Conservation (phyloP, 2,113 vertebrate genomes). For the Columba janthina region DNA sequence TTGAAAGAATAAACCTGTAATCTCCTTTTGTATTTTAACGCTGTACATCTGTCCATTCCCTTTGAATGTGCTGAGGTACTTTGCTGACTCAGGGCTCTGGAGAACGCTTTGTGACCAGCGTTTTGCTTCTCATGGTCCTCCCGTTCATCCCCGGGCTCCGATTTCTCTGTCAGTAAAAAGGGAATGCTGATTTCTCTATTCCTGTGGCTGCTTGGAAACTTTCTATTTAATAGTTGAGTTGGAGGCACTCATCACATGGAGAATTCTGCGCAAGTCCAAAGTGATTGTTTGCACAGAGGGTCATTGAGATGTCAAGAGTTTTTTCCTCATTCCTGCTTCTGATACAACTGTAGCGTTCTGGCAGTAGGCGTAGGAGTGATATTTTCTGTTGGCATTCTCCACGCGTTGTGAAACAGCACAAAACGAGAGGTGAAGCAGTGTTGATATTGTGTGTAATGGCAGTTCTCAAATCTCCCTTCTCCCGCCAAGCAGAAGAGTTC, state of each 20-base stretch:
- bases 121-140: neutral
- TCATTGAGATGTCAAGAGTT: conserved; percentile 45
- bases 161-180: neutral
- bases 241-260: neutral
- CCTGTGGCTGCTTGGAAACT: neutral
- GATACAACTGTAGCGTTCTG: neutral
- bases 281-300: conserved; percentile 20
- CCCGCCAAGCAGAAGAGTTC: neutral
- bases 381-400: conserved; percentile 45
- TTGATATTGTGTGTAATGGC: neutral
- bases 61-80: fast-evolving
- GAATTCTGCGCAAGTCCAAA: neutral
- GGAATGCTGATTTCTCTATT: neutral
- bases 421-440: conserved; percentile 24
- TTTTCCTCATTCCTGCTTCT: conserved; percentile 7
- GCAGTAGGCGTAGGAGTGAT: conserved; percentile 21
- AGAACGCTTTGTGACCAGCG: neutral
- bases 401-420: conserved; percentile 41
- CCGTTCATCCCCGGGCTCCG: neutral
- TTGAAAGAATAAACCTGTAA: neutral
- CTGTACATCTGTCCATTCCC: neutral
- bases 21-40: neutral
- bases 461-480: conserved; percentile 4
- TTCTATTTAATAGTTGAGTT: neutral
- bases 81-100: neutral